Base-by-base conservation (phyloP, 92 coral and sea anemone genomes). In the Ricordea florida region DNA sequence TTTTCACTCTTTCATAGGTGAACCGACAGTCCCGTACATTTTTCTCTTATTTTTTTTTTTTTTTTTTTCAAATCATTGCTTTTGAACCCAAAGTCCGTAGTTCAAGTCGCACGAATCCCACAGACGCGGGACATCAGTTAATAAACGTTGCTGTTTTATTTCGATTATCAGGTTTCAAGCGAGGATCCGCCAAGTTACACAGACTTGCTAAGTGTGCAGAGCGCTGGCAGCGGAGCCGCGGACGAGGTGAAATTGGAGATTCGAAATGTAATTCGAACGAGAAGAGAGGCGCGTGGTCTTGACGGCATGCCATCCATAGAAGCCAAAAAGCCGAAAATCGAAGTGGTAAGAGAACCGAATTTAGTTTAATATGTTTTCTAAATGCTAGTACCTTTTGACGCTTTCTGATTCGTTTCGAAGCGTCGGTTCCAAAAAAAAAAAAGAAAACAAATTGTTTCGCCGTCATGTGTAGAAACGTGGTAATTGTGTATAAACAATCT, bases 221-320 rank as follows among this genome's bases (percentile, higher is more conserved):
- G 84, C 91, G 46, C 53, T 52, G 27, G 8, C 59, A 72, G 70
- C 10, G 92, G 91, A 1, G 88, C 97, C 1, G 74, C 73, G 27
- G 97, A 96, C 45, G 99, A 85, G 14, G 93, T 96, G 0, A 93
- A 93, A 78, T 50, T 81, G 21, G 99, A 93, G 49, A 79, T 96
- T 24, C 90, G 91, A 23, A 87, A 89, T 42, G 99, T 96, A 7
- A 96, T 96, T 30, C 71, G 87, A 70, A 81, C 89, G 3, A 72
- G 94, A 72, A 57, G 99, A 34, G 94, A 79, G 2, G 99, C 99
- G 13, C 88, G 86, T 58, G 99, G 99, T 6, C 87, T 96, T 20
- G 96, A 96, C 2, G 99, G 88, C 68, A 73, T 96, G 77, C 99
- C 99, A 35, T 73, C 73, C 16, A 9, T 88, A 18, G 99, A 96